A percentile compares a stretch with the other conserved stretches of the same genome.
Conservation (phyloP, 2,888 invertebrate species). For the Palloptera scutellata region DNA sequence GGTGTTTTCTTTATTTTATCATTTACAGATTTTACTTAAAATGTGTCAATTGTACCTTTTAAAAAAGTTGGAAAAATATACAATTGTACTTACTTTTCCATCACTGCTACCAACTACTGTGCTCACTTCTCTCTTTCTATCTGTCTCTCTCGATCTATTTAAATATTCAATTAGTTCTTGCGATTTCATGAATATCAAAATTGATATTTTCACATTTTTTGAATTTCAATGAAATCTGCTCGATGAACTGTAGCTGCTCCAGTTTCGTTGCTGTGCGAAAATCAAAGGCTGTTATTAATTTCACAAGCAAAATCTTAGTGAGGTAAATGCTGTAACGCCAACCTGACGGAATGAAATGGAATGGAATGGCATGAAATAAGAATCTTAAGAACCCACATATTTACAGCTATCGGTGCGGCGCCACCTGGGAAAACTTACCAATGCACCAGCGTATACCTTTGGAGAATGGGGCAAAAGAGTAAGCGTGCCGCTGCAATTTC, state of each 20-base stretch:
- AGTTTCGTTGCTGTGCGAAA: constrained; percentile 52
- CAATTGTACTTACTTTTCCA: too few species aligned
- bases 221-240: constrained; percentile 60
- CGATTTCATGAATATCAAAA: constrained; percentile 26
- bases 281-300: constrained; percentile 52
- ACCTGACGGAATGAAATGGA: constrained; percentile 42
- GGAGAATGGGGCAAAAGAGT: constrained; percentile 59
- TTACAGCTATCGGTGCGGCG: background rate
- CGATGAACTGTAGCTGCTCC: constrained; percentile 53
- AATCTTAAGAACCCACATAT: background rate
- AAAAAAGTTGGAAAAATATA: too few species aligned
- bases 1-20: too few species aligned
- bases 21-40: too few species aligned
- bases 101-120: too few species aligned
- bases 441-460: constrained; percentile 60
- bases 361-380: constrained; percentile 5
- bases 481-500: constrained; percentile 50
- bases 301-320: constrained; percentile 57
- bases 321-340: constrained; percentile 58
- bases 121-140: too few species aligned
- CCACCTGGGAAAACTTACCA: constrained; percentile 42
- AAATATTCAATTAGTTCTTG: too few species aligned
- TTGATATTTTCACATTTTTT: constrained; percentile 51
- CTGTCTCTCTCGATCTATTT: too few species aligned
- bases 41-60: too few species aligned